These are phyloP conservation scores for Drosophila athabasca DNA, from an alignment of 1,140 invertebrate genomes.

Conservation along the genomic window DNA sequence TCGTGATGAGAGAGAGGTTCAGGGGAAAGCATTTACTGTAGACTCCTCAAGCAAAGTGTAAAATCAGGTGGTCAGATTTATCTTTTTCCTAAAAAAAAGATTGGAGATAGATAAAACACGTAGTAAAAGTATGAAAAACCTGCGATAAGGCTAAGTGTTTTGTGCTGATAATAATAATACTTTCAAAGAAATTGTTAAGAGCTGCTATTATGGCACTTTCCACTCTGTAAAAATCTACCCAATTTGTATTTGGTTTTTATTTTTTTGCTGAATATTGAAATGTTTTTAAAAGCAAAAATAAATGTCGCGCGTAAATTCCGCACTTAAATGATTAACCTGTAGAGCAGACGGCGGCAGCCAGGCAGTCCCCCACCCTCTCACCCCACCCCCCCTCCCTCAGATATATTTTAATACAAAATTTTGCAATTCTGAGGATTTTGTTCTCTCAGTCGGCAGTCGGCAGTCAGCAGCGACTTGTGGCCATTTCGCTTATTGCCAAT, in stretches of 20 bases:
- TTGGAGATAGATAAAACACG: no score
- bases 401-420: slow-evolving; percentile 69
- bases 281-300: slow-evolving; percentile 60
- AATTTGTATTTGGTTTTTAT: slow-evolving; percentile 23
- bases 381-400: no score
- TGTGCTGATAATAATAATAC: no score
- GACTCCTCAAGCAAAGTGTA: background rate
- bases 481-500: slow-evolving; percentile 80
- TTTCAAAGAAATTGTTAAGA: no score
- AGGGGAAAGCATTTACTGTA: background rate
- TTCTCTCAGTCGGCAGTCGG: slow-evolving; percentile 23
- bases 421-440: slow-evolving; percentile 53
- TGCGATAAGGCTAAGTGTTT: no score
- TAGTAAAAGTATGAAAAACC: no score
- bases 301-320: slow-evolving; percentile 61
- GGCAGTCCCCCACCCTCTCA: no score
- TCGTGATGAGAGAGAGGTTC: background rate
- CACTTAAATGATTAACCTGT: slow-evolving; percentile 59
- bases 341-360: background rate
- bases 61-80: no score
- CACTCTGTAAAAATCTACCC: no score
- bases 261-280: slow-evolving; percentile 48
- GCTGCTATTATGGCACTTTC: no score
- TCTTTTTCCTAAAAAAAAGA: no score
- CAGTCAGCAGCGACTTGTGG: slow-evolving; percentile 73